Percentiles rank a stretch among this genome's conserved stretches.
phyloP scores from a whole-genome alignment of 2,888 invertebrate genomes.

The Marasmarcha lunaedactyla region DNA sequence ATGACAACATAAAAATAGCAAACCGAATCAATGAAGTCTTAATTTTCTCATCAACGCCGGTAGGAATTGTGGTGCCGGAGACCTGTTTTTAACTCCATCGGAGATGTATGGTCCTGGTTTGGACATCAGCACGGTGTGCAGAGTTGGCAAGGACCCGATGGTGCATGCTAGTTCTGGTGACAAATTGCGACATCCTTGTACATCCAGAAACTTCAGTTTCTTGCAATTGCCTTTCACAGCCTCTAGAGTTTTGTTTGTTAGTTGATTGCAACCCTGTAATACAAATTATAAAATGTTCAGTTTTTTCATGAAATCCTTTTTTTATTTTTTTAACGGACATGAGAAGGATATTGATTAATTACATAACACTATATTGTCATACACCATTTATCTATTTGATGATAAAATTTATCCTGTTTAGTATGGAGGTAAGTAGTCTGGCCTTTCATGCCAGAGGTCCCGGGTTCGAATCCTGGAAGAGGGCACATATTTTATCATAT shows the following conservation, averaged over 20 bases:
- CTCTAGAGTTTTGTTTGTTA: slow-evolving; percentile 69
- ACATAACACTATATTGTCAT: too few relatives aligned
- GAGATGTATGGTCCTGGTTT: slow-evolving; percentile 56
- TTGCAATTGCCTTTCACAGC: slow-evolving; percentile 58
- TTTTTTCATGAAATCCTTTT: neutral
- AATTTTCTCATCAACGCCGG: slow-evolving; percentile 50
- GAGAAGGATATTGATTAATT: too few relatives aligned
- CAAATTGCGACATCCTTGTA: slow-evolving; percentile 65
- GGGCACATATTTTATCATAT: too few relatives aligned
- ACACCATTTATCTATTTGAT: too few relatives aligned
- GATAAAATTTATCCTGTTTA: too few relatives aligned
- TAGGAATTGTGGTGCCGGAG: slow-evolving; percentile 45
- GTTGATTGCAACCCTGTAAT: slow-evolving; percentile 71
- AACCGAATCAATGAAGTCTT: slow-evolving; percentile 34
- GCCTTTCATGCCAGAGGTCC: too few relatives aligned
- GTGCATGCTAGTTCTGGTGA: slow-evolving; percentile 53
- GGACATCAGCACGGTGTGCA: slow-evolving; percentile 58
- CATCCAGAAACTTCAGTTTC: slow-evolving; percentile 68
- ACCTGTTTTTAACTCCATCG: slow-evolving; percentile 44
- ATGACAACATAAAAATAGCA: too few relatives aligned
- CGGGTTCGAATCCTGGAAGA: too few relatives aligned
- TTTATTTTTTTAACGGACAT: too few relatives aligned
- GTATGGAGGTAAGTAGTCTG: too few relatives aligned
- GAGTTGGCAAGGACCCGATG: slow-evolving; percentile 40
- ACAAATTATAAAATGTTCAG: slow-evolving; percentile 1